These are phyloP conservation scores for Ceratosolen solmsi DNA, from an alignment of 1,140 invertebrate genomes.

Conservation along the genomic window DNA sequence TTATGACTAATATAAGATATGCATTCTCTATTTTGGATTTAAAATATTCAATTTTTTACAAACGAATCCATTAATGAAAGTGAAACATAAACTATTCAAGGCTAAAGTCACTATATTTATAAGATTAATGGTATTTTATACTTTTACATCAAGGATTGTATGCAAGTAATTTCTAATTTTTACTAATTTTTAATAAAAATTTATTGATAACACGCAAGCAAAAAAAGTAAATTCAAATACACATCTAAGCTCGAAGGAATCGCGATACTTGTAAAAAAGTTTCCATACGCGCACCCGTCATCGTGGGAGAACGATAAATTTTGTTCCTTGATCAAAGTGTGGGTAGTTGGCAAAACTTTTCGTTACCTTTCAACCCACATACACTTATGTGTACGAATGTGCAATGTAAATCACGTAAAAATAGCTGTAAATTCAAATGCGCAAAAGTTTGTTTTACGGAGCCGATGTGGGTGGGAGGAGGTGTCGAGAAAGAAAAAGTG, in stretches of 20 bases:
- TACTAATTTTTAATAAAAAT: not conserved
- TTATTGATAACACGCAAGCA: not conserved
- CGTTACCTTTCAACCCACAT: not conserved
- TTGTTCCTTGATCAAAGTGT: slow-evolving; percentile 30
- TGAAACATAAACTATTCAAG: too few species aligned
- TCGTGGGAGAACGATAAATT: slow-evolving; percentile 25
- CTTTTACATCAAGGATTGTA: not conserved
- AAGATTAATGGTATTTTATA: not conserved
- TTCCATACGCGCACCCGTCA: not conserved
- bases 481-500: not conserved
- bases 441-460: slow-evolving; percentile 18
- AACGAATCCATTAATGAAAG: too few species aligned
- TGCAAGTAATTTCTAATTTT: not conserved
- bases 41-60: too few species aligned
- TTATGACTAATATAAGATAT: too few species aligned
- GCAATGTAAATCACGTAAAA: slow-evolving; percentile 43
- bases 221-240: not conserved
- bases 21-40: too few species aligned
- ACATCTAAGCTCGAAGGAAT: not conserved
- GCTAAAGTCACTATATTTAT: too few species aligned
- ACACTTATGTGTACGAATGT: not conserved
- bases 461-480: not conserved
- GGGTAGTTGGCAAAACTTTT: slow-evolving; percentile 8
- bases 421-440: slow-evolving; percentile 37
- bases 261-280: slow-evolving; percentile 17